These are phyloP conservation scores for Anseranas semipalmata DNA, from an alignment of 2,113 vertebrate genomes.

Conservation along the genomic window DNA sequence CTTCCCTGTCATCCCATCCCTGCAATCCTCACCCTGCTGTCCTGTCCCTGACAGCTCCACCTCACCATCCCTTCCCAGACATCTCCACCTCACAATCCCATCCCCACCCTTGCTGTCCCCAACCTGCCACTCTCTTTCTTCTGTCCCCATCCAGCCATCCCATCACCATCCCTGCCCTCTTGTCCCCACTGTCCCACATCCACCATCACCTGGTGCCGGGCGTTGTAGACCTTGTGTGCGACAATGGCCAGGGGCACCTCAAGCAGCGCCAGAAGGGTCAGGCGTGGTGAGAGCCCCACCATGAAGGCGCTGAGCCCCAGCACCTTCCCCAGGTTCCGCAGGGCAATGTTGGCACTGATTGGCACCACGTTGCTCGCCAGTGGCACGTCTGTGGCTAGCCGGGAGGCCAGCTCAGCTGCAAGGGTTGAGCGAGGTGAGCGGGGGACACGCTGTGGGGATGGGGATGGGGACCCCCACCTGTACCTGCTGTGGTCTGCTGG, in stretches of 20 bases:
- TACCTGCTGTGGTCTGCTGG: slow-evolving; percentile 44
- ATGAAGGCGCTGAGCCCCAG: slow-evolving; percentile 81
- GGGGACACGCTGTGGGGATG: neutral
- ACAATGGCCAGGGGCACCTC: slow-evolving; percentile 74
- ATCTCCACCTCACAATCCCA: no score
- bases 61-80: no score
- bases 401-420: slow-evolving; percentile 82
- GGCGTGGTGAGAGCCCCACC: slow-evolving; percentile 80
- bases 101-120: neutral
- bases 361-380: slow-evolving; percentile 80
- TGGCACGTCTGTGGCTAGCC: slow-evolving; percentile 80
- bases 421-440: neutral
- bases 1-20: no score
- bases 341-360: slow-evolving; percentile 81
- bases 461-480: slow-evolving; percentile 19
- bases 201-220: slow-evolving; percentile 75
- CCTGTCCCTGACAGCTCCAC: no score
- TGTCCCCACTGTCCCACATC: neutral
- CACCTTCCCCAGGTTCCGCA: slow-evolving; percentile 80
- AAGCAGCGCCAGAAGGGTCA: slow-evolving; percentile 82
- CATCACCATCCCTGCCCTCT: neutral
- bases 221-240: slow-evolving; percentile 77
- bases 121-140: no score
- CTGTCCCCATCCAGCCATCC: neutral
- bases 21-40: no score